Evolutionary conservation across 2,113 vertebrate genomes (phyloP), one percentile per base, ranked within the genome.

Genomic region (Python bivittatus): DNA sequence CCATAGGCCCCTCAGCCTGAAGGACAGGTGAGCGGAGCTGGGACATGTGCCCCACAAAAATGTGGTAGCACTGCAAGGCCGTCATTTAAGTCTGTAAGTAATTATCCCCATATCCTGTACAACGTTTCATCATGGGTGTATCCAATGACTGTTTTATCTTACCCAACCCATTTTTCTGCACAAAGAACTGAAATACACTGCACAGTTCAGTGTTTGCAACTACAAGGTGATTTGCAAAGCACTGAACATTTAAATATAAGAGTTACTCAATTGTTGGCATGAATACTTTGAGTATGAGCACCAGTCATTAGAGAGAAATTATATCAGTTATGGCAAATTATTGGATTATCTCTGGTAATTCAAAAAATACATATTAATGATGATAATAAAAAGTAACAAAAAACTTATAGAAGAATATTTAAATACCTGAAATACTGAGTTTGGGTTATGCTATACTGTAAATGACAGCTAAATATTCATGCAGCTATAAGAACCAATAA

Each of bases 11-110:
- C 97, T 97, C 98, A 97, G 97, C 93, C 97, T 96, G 97, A 97
- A 84, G 97, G 96, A 96, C 95, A 97, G 94, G 96, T 95, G 91
- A 98, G 97, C 93, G 97, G 95, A 97, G 96, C 97, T 94, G 96
- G 95, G 96, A 98, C 89, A 96, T 98, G 97, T 97, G 92, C 95
- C 95, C 97, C 98, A 96, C 97, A 97, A 96, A 98, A 97, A 95
- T 97, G 97, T 98, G 95, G 97, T 94, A 97, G 94, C 96, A 96
- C 97, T 96, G 96, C 97, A 97, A 97, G 97, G 97, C 96, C 97
- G 15, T 96, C 97, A 95, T 97, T 97, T 84, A 95, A 98, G 95
- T 98, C 97, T 98, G 97, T 98, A 98, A 99, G 98, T 98, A 99
- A 96, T 7, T 48, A 92, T 96, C 96, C 95, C 95, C 94, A 61